Base-by-base conservation (phyloP, 2,113 vertebrate genomes). In the Cricetomys ansorgei region DNA sequence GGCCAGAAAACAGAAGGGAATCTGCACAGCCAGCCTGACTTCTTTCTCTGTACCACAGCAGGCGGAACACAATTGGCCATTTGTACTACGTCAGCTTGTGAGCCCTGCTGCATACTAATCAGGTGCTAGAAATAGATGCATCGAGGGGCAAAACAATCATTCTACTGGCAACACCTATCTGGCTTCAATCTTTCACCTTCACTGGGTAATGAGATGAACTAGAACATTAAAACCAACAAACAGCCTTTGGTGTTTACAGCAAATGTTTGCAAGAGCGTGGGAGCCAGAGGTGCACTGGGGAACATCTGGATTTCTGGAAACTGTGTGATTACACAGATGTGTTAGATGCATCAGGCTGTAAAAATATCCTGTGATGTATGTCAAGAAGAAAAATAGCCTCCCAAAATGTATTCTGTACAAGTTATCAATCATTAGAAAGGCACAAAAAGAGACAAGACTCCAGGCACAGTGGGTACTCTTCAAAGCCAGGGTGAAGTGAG, bases 161-260 rank as follows among this genome's bases (percentile, higher is more conserved):
- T 97, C n/a, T 98, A 97, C 98, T 98, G 98, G 98, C 98, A 98
- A 98, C 96, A 97, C 95, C n/a, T 25, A 16, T 97, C 95, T 94
- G 96, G 91, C 98, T 98, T 98, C 98, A 96, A 97, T 98, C 98
- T 98, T 98, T 98, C 98, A 98, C 98, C 98, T 99, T 98, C 98
- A 90, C 98, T 98, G 98, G 98, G 97, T 99, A 98, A 99, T 98
- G 98, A 98, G 98, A 98, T 98, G 98, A 98, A 98, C 98, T 98
- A 98, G 98, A 98, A 99, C 98, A 98, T 98, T 98, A 98, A 98
- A 98, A 98, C 98, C 98, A 98, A 98, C 98, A 98, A 98, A 99
- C 98, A 98, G 98, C 98, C 98, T 98, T 99, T 98, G 98, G 98
- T 99, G 98, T 99, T 99, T 98, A 98, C 98, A 99, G 98, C 98